These are phyloP conservation scores for Araneus ventricosus DNA, from an alignment of 1,140 invertebrate genomes.

Conservation along the genomic window DNA sequence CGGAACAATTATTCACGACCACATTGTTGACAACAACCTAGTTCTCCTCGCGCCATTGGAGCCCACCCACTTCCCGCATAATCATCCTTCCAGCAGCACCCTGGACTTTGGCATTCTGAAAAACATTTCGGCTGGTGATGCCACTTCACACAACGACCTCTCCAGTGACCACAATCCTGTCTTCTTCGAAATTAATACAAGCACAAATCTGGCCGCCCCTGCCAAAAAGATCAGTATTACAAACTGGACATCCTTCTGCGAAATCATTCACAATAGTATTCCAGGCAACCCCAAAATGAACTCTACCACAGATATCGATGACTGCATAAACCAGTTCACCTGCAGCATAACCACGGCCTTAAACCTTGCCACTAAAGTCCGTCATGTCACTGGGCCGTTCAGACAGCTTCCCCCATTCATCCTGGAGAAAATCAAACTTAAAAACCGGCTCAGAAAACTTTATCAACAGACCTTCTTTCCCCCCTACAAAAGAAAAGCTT, in stretches of 20 bases:
- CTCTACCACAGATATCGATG: accelerated
- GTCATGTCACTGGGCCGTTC: too few relatives aligned
- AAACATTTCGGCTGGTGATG: accelerated
- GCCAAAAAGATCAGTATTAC: background rate
- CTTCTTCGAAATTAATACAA: background rate
- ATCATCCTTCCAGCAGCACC: background rate
- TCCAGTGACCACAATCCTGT: background rate
- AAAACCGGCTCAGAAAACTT: background rate
- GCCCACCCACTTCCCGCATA: background rate
- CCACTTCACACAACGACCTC: background rate
- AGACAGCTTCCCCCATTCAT: background rate
- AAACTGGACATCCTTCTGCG: background rate
- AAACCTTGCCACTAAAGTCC: too few relatives aligned
- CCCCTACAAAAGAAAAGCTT: background rate
- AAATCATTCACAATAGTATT: background rate
- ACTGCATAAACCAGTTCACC: background rate
- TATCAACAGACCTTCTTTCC: background rate
- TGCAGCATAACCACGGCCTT: too few relatives aligned
- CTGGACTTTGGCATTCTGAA: background rate
- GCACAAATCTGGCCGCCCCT: background rate
- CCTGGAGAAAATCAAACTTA: background rate
- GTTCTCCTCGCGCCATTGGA: background rate
- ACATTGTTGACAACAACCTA: background rate
- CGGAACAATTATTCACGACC: background rate
- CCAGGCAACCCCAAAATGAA: background rate